Conservation (phyloP, 2,113 vertebrate genomes). For the Chamaetylas fuelleborni region DNA sequence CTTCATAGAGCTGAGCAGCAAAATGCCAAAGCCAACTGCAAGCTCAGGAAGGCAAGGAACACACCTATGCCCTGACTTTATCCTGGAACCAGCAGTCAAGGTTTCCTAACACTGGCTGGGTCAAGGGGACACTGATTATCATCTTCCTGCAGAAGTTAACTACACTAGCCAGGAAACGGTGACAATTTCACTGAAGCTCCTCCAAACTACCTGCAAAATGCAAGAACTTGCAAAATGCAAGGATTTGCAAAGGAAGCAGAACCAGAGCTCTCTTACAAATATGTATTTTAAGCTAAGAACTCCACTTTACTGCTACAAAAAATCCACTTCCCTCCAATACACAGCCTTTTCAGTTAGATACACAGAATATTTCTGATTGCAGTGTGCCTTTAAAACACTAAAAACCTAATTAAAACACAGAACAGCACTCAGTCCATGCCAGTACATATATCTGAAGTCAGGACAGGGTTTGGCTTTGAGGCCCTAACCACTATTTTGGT, state of each 20-base stretch:
- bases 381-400: not conserved
- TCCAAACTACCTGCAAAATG: not conserved
- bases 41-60: not conserved
- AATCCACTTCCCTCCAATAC: not conserved
- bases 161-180: not conserved
- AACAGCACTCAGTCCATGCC: not conserved
- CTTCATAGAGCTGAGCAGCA: not conserved
- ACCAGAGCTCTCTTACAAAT: not conserved
- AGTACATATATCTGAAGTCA: rapidly evolving
- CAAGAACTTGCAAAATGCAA: not conserved
- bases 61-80: not conserved
- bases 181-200: not conserved
- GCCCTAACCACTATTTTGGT: not conserved
- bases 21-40: not conserved
- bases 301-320: not conserved
- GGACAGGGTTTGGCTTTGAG: not conserved
- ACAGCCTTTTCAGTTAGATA: not conserved
- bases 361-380: not conserved
- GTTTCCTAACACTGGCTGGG: rapidly evolving
- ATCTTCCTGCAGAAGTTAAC: not conserved
- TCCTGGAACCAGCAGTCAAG: not conserved
- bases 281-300: not conserved
- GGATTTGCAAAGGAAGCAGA: not conserved
- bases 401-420: not conserved
- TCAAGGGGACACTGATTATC: not conserved